Conservation (phyloP, 2,113 vertebrate species). For the Semnopithecus entellus region DNA sequence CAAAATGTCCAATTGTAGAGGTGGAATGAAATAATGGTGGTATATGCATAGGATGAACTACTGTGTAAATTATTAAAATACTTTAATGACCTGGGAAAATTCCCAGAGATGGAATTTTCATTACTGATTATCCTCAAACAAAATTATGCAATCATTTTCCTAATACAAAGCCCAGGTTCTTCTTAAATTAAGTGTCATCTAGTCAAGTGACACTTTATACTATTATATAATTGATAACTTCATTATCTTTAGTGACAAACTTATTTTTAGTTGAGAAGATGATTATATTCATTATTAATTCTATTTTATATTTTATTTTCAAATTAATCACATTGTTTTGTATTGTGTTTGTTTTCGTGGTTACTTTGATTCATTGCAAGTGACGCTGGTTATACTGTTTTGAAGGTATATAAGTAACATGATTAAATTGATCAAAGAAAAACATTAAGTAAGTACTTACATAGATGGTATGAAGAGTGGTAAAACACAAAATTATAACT, state of each 20-base stretch:
- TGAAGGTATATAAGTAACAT: background rate
- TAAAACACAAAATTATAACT: background rate
- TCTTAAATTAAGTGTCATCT: background rate
- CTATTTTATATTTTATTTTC: conserved; percentile 38
- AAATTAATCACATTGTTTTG: background rate
- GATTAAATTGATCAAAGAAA: conserved; percentile 25
- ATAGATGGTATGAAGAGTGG: background rate
- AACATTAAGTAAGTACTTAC: background rate
- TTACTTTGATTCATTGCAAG: background rate
- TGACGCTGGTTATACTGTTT: background rate
- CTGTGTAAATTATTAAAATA: background rate
- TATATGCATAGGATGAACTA: accelerated
- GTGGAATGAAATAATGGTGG: background rate
- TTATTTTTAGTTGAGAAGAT: background rate
- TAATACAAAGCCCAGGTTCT: background rate
- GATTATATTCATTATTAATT: conserved; percentile 5
- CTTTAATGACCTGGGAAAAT: background rate
- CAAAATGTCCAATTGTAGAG: background rate
- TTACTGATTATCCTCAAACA: background rate
- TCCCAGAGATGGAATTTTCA: background rate
- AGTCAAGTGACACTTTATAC: background rate
- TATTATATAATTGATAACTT: background rate
- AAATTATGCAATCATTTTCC: background rate
- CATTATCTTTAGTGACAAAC: conserved; percentile 13
- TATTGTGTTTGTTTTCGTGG: background rate